Base-by-base conservation (phyloP, 2,797 vertebrate species). In the Pygocentrus nattereri region DNA sequence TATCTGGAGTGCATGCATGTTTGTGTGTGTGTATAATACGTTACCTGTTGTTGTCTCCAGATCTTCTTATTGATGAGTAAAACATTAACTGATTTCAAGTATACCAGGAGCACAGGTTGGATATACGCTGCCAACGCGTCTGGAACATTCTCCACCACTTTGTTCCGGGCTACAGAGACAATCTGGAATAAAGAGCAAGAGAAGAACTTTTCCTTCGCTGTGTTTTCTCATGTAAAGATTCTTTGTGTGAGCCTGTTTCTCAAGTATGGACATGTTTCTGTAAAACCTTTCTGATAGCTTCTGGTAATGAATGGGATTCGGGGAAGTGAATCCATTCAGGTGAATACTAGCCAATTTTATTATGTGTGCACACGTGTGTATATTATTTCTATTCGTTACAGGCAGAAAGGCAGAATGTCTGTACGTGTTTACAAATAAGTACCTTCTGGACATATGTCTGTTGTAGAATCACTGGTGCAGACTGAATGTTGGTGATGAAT, bases 31-130 rank as follows among this genome's bases (percentile, higher is more conserved):
- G 27, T 31, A 16, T 65, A 0, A 21, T 25, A 0, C 19, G 12
- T 82, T 82, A 94, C 93, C 92, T 94, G 93, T 25, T 90, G 68
- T 23, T 8, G 59, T 0, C 59, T 89, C 93, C 93, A 94, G 1
- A 16, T 75, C 81, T 92, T 93, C 15, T 25, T 61, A 74, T 92
- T 92, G n/a, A 92, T 67, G 30, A 79, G 27, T 0, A 31, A 67
- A n/a, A 91, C 15, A 15, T 90, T 5, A 27, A 84, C 49, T 1
- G 73, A 76, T 1, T 12, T 64, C 8, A 41, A 23, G 54, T 90
- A 62, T 15, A 65, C 0, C 77, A 94, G 78, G 64, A 80, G 34
- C 25, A 79, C 27, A 1, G 52, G 65, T 19, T 92, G 91, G 50
- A 94, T 93, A 18, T 85, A 25, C 4, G 64, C 80, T 31, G 88